A percentile compares a stretch with the other conserved stretches of the same genome.
Conservation (phyloP, 2,113 vertebrate genomes). For the Girardinichthys multiradiatus region DNA sequence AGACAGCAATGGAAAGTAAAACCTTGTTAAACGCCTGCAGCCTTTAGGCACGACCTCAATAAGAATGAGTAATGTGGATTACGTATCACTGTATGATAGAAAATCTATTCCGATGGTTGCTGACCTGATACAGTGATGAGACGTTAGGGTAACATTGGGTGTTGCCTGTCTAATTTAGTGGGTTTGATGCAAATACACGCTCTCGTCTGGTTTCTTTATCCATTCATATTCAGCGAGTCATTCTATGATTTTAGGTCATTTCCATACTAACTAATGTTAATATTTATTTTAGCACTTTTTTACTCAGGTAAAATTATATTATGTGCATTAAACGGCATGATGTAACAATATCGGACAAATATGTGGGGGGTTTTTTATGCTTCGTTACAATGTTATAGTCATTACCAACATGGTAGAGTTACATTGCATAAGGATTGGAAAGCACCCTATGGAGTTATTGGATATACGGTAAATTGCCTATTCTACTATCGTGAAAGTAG, state of each 20-base stretch:
- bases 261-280: not conserved
- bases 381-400: too few species aligned
- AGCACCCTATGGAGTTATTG: too few species aligned
- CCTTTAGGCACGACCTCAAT: not conserved
- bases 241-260: not conserved
- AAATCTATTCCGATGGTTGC: not conserved
- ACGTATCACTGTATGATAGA: not conserved
- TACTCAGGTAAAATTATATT: too few species aligned
- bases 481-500: too few species aligned
- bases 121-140: not conserved
- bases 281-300: too few species aligned
- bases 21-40: not conserved
- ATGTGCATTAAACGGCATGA: too few species aligned
- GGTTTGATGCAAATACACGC: not conserved
- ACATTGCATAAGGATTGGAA: too few species aligned
- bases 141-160: not conserved
- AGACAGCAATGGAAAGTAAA: conserved; percentile 8
- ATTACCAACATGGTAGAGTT: too few species aligned
- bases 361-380: too few species aligned
- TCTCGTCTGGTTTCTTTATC: not conserved
- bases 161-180: not conserved
- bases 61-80: not conserved
- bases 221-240: not conserved
- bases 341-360: too few species aligned
- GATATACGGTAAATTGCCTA: too few species aligned